Percentiles rank a stretch among this genome's conserved stretches.
phyloP scores from a whole-genome alignment of 2,113 vertebrate species.

The Oryctolagus cuniculus region DNA sequence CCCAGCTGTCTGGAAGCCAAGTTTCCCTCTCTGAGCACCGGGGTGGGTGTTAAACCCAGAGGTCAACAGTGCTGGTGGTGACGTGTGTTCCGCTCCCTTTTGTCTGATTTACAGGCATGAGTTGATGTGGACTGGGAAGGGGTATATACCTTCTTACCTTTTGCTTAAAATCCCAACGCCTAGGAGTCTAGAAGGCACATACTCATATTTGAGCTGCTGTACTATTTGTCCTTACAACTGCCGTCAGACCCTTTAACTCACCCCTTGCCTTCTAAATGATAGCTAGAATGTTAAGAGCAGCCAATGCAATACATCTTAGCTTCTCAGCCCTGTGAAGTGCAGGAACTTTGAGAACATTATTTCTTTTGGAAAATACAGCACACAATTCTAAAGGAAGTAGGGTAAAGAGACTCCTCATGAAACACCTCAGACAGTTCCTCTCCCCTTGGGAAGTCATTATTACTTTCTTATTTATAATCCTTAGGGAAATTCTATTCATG shows the following conservation, averaged over 20 bases:
- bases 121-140: background rate
- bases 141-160: background rate
- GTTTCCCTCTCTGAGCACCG: constrained; percentile 1
- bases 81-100: background rate
- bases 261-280: background rate
- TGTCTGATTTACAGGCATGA: background rate
- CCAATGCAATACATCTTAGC: background rate
- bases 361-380: background rate
- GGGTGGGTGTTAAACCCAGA: background rate
- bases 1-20: background rate
- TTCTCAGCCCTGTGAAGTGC: background rate
- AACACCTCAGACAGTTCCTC: background rate
- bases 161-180: background rate
- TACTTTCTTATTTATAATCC: background rate
- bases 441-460: background rate
- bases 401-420: background rate
- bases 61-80: background rate
- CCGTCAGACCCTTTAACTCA: too few relatives aligned
- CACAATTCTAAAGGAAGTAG: background rate
- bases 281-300: background rate
- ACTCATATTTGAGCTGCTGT: background rate
- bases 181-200: background rate
- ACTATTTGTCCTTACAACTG: background rate
- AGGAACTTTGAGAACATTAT: background rate
- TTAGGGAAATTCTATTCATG: background rate